Conservation (phyloP, 2,113 vertebrate species). For the Leucopsar rothschildi region DNA sequence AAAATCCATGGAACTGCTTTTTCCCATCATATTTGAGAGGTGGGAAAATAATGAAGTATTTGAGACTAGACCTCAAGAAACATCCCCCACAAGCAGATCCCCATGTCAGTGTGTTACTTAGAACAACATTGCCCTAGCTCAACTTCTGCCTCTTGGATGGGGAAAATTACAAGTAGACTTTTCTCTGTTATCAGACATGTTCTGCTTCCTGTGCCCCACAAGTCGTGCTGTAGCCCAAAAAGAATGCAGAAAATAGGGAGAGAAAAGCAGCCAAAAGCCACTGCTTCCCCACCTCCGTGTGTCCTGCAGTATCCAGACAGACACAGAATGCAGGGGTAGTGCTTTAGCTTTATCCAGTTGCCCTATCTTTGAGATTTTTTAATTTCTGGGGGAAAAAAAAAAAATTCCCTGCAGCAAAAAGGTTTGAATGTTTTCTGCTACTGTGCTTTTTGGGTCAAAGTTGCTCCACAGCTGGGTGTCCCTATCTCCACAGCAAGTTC, state of each 20-base stretch:
- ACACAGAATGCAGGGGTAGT: not conserved
- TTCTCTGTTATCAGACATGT: not conserved
- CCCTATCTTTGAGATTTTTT: not conserved
- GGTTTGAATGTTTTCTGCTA: not conserved
- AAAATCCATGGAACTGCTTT: not conserved
- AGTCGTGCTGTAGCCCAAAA: not conserved
- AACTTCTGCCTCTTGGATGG: not conserved
- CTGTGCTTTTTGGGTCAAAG: not conserved
- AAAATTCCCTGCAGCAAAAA: not conserved
- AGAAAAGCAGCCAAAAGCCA: not conserved
- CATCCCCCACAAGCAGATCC: not conserved
- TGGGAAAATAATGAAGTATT: not conserved
- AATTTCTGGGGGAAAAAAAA: not conserved
- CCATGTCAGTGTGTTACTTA: not conserved
- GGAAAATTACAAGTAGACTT: not conserved
- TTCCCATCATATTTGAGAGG: not conserved
- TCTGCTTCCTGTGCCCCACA: not conserved
- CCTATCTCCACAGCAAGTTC: slow-evolving; percentile 86
- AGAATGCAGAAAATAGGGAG: not conserved
- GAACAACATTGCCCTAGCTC: not conserved
- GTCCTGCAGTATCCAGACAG: not conserved
- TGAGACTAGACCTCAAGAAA: not conserved
- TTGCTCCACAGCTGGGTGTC: not conserved
- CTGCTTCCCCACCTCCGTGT: not conserved
- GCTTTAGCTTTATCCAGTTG: not conserved